phyloP scores from a whole-genome alignment of 1,140 invertebrate species.

The Heliconius congener region DNA sequence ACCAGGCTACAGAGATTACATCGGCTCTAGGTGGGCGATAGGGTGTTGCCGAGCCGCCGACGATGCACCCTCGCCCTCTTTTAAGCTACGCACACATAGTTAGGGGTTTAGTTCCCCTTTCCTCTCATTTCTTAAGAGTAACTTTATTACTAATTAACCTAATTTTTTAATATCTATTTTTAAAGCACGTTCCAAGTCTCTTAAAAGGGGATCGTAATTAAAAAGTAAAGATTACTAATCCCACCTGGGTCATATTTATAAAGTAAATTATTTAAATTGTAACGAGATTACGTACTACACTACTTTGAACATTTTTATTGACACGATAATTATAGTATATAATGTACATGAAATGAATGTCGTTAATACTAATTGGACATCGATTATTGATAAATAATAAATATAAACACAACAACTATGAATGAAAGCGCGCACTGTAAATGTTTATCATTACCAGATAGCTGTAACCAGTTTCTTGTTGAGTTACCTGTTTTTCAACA shows the following conservation, averaged over 20 bases:
- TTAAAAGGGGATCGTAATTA: constrained; percentile 50
- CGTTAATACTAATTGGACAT: not conserved
- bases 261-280: constrained; percentile 5
- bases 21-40: constrained; percentile 30
- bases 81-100: constrained; percentile 38
- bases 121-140: constrained; percentile 50
- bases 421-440: constrained; percentile 5
- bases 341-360: not conserved
- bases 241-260: constrained; percentile 31
- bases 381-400: constrained; percentile 7
- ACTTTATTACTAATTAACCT: constrained; percentile 74
- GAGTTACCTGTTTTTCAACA: not conserved
- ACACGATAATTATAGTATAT: not conserved
- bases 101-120: constrained; percentile 44
- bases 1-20: constrained; percentile 19
- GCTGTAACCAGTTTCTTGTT: not conserved
- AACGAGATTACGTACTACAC: not conserved
- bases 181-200: constrained; percentile 41
- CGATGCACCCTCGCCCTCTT: constrained; percentile 67
- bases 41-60: constrained; percentile 51
- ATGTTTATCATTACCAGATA: constrained; percentile 6
- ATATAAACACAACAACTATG: constrained; percentile 1
- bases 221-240: constrained; percentile 53
- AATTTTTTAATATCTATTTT: constrained; percentile 64
- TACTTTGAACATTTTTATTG: not conserved